phyloP scores from a whole-genome alignment of 2,888 invertebrate species.

The Hoplodrina ambigua region DNA sequence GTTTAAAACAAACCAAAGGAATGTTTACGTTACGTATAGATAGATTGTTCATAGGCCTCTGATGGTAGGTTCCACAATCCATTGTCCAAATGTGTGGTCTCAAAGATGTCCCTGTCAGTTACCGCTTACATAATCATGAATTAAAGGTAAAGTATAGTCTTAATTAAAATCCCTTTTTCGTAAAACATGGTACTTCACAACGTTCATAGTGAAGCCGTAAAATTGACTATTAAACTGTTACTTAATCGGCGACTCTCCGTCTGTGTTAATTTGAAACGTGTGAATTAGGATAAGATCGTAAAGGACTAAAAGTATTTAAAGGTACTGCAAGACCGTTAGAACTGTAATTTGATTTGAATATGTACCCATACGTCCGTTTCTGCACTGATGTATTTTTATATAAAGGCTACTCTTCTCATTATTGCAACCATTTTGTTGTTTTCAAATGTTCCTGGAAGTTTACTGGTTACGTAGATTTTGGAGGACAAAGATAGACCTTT shows the following conservation, averaged over 20 bases:
- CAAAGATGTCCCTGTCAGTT: background rate
- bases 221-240: slow-evolving; percentile 18
- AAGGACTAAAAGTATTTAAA: background rate
- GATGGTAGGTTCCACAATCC: background rate
- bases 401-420: too few species aligned
- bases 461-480: too few species aligned
- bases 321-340: background rate
- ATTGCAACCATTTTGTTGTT: too few species aligned
- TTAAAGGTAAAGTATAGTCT: background rate
- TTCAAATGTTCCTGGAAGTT: too few species aligned
- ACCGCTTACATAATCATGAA: background rate
- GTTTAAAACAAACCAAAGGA: too few species aligned
- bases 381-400: too few species aligned
- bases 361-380: background rate
- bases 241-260: slow-evolving; percentile 13
- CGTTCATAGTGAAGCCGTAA: slow-evolving; percentile 17
- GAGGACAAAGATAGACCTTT: too few species aligned
- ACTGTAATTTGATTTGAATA: background rate
- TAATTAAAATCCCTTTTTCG: slow-evolving; percentile 10
- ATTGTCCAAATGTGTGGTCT: background rate
- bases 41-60: background rate
- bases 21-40: too few species aligned
- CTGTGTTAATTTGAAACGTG: slow-evolving; percentile 21
- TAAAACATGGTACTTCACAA: background rate
- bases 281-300: slow-evolving; percentile 12